phyloP scores from a whole-genome alignment of 2,888 invertebrate species.

The Catotricha subobsoleta region DNA sequence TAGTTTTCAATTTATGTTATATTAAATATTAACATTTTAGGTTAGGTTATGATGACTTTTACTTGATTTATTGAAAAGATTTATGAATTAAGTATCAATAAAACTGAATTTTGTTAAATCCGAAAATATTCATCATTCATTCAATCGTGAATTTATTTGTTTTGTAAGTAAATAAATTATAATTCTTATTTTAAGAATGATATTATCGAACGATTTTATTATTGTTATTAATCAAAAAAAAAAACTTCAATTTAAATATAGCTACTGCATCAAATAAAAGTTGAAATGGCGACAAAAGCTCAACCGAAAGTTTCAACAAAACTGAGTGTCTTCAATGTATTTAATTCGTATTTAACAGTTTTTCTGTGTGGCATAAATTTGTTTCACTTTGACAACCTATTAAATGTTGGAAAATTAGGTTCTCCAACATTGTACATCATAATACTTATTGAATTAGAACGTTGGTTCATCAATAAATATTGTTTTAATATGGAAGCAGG shows the following conservation, averaged over 20 bases:
- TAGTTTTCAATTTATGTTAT: background rate
- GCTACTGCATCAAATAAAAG: background rate
- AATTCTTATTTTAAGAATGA: background rate
- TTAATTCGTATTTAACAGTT: conserved; percentile 1
- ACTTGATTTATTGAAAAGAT: no score
- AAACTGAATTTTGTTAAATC: no score
- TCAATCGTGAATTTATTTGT: background rate
- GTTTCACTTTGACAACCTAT: background rate
- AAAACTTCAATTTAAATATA: no score
- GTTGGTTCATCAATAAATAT: conserved; percentile 1
- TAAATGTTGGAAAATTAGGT: background rate
- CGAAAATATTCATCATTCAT: background rate
- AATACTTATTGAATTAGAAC: background rate
- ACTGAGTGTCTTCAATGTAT: background rate
- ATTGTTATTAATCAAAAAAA: no score
- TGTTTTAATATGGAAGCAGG: background rate
- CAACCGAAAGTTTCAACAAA: background rate
- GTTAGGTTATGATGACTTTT: no score
- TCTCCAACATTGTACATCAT: background rate
- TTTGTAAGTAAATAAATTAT: background rate
- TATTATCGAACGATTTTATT: background rate
- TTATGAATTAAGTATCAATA: no score
- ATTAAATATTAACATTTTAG: no score
- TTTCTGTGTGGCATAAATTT: background rate
- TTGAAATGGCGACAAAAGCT: background rate